Evolutionary conservation across 2,113 vertebrate species (phyloP).

Genomic region (Hystrix cristata): DNA sequence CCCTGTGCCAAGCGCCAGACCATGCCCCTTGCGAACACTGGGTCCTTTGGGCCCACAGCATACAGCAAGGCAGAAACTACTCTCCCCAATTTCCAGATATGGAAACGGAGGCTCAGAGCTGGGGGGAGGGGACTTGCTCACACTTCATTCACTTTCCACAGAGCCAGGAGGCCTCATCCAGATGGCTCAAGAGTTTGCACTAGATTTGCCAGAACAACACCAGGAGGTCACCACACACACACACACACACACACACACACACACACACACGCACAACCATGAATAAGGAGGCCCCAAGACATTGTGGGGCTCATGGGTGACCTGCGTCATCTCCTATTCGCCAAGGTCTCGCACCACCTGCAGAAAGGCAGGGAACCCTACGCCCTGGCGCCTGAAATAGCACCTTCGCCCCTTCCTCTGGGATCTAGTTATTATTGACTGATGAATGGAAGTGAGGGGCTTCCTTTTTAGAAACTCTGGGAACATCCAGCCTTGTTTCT

Average conservation of each 20-base stretch:
- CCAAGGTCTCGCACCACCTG: background rate
- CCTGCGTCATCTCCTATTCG: background rate
- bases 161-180: background rate
- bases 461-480: background rate
- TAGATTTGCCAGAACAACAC: background rate
- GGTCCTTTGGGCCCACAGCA: background rate
- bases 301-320: background rate
- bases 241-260: background rate
- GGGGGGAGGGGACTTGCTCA: background rate
- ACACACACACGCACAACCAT: background rate
- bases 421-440: background rate
- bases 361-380: background rate
- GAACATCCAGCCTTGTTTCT: rapidly evolving
- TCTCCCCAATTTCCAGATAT: background rate
- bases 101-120: background rate
- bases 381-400: background rate
- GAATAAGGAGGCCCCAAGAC: background rate
- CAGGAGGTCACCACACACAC: background rate
- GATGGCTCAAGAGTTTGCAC: too few relatives aligned
- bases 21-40: background rate
- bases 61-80: background rate
- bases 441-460: background rate
- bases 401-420: background rate
- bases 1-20: background rate
- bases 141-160: background rate